Base-by-base conservation (phyloP, 1,140 invertebrate species). In the Himalopsyche phryganea region DNA sequence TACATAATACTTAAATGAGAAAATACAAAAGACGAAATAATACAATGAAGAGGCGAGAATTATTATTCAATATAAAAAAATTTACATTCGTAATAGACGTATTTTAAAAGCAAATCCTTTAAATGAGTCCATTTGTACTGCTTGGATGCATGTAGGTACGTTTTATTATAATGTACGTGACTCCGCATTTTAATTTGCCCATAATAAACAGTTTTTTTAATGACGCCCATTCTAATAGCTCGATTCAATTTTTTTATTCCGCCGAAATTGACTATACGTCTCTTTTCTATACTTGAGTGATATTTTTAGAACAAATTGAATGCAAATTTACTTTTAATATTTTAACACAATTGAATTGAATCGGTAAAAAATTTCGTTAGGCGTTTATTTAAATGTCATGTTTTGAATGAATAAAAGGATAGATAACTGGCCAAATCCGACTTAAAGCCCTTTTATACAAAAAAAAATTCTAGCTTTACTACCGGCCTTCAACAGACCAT, bases 141-240 rank as follows among this genome's bases (percentile, higher is more conserved):
- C 40, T 52, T 32, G 38, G 56, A 49, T 58, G 56, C 56, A 58
- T 58, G 56, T 28, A 28, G 23, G 23, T 28, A 28, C 23, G 23
- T 28, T 28, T 28, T 28, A 9, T 58, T 58, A 58, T 58, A 51
- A 58, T 51, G 48, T 58, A 58, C 56, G 56, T 58, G 56, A 58
- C 56, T 58, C 17, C 44, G 56, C 56, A 58, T 58, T 58, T 58
- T 58, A 58, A 58, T 58, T 58, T 38, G 49, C 50, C 47, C 49
- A 58, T 58, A 58, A 58, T 58, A 58, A 58, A 58, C 56, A 58
- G 56, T 58, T 58, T 58, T 58, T 58, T 58, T 50, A 14, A 45
- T 45, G 42, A 45, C 42, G 42, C 42, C 56, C 42, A 58, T 52
- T 58, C 56, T 58, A 58, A 58, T 58, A 49, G 56, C 48, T 46